These are phyloP conservation scores for Gallinago jamesoni DNA, from an alignment of 2,113 vertebrate genomes.

Conservation along the genomic window DNA sequence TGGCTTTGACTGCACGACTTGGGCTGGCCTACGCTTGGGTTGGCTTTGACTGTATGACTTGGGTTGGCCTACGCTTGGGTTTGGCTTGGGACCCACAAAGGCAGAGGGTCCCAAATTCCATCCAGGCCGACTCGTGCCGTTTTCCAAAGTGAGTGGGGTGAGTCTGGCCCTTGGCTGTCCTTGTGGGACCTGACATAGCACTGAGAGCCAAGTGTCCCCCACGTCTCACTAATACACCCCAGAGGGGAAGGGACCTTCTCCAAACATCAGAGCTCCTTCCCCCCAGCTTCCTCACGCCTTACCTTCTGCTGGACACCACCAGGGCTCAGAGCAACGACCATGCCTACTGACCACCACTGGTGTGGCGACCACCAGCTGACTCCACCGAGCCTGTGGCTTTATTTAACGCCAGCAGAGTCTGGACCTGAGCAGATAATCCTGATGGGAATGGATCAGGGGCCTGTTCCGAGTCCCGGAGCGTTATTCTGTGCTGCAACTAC, in stretches of 20 bases:
- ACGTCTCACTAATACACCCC: not conserved
- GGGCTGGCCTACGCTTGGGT: too few species aligned
- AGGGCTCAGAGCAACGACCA: not conserved
- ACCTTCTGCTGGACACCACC: not conserved
- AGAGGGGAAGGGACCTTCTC: not conserved
- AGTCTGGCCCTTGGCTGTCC: not conserved
- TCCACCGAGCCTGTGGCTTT: not conserved
- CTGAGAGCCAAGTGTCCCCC: not conserved
- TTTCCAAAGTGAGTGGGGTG: not conserved
- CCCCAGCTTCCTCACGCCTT: accelerated
- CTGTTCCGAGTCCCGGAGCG: not conserved
- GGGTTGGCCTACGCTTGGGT: too few species aligned
- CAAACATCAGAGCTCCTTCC: not conserved
- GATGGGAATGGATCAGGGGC: not conserved
- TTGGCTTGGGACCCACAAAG: not conserved
- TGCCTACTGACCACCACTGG: not conserved
- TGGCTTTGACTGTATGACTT: too few species aligned
- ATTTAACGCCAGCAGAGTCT: not conserved
- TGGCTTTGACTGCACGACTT: too few species aligned
- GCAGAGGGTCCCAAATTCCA: not conserved
- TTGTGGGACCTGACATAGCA: not conserved
- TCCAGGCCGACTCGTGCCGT: not conserved
- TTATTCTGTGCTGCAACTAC: not conserved
- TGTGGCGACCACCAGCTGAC: not conserved
- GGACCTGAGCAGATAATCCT: not conserved